phyloP scores from a whole-genome alignment of 2,888 invertebrate genomes.

The Drosophila kuntzei region DNA sequence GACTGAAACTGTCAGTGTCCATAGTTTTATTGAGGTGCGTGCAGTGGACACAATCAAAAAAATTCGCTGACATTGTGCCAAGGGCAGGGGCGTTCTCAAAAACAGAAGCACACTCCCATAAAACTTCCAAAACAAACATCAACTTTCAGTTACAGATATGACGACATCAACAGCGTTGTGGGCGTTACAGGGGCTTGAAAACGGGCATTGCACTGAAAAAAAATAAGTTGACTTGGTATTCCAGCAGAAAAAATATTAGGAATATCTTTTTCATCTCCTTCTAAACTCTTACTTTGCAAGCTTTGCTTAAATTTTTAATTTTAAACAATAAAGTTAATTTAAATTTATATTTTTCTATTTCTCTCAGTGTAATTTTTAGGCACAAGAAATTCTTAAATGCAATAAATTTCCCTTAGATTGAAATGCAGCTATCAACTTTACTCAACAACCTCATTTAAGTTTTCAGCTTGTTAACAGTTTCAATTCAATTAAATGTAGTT shows the following conservation, averaged over 20 bases:
- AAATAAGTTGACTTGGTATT: background rate
- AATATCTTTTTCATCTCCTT: too few relatives aligned
- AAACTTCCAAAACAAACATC: slow-evolving; percentile 35
- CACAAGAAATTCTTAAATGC: too few relatives aligned
- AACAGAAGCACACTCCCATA: slow-evolving; percentile 46
- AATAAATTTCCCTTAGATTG: slow-evolving; percentile 5
- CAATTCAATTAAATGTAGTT: slow-evolving; percentile 52
- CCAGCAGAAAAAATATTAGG: background rate
- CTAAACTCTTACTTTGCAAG: too few relatives aligned
- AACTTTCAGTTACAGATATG: slow-evolving; percentile 53
- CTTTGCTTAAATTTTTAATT: too few relatives aligned
- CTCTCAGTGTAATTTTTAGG: slow-evolving; percentile 6
- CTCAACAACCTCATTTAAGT: slow-evolving; percentile 16
- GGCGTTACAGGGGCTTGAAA: background rate
- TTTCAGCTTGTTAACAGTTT: slow-evolving; percentile 32
- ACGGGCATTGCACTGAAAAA: background rate
- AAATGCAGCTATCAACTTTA: slow-evolving; percentile 5
- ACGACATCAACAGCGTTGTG: slow-evolving; percentile 38
- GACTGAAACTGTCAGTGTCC: slow-evolving; percentile 39
- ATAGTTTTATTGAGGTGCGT: slow-evolving; percentile 48
- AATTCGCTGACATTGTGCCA: slow-evolving; percentile 24
- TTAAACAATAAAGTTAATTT: too few relatives aligned
- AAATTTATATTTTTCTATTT: too few relatives aligned
- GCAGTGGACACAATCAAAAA: slow-evolving; percentile 37
- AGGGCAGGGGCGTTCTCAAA: background rate